These are phyloP conservation scores for Papilio machaon DNA, from an alignment of 1,140 invertebrate species.

Conservation along the genomic window DNA sequence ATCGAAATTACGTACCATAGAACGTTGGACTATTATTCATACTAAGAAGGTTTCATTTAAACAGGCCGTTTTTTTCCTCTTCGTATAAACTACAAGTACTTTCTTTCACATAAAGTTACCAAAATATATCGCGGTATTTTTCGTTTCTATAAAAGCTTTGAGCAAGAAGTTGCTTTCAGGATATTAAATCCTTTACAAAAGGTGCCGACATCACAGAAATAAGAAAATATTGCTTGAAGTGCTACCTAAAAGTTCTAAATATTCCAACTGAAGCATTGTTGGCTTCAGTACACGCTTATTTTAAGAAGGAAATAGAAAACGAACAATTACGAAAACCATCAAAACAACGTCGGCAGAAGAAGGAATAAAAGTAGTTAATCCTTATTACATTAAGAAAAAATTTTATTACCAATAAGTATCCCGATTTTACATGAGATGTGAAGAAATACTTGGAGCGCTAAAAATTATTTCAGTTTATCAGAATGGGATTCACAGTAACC, in stretches of 20 bases:
- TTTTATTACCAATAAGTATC: background rate
- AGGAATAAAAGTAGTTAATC: no score
- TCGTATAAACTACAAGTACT: background rate
- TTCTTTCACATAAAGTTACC: background rate
- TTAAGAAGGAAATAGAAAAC: background rate
- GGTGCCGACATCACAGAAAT: background rate
- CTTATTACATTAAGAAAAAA: no score
- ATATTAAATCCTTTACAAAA: conserved; percentile 18
- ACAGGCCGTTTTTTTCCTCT: background rate
- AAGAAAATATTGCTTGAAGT: background rate
- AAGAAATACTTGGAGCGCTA: background rate
- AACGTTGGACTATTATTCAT: background rate
- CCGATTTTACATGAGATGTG: background rate
- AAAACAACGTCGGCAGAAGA: no score
- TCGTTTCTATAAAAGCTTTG: background rate
- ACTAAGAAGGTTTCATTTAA: background rate
- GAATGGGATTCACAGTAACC: background rate
- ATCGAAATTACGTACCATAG: no score
- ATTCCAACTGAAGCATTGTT: background rate
- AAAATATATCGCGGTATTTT: conserved; percentile 11
- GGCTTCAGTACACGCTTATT: background rate
- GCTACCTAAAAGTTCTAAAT: background rate
- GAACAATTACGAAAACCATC: no score
- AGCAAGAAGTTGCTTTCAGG: conserved; percentile 11
- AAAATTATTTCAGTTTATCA: conserved; percentile 3